Evolutionary conservation across 1,140 invertebrate genomes (phyloP).

Genomic region (Pygmarrhopalites habei): DNA sequence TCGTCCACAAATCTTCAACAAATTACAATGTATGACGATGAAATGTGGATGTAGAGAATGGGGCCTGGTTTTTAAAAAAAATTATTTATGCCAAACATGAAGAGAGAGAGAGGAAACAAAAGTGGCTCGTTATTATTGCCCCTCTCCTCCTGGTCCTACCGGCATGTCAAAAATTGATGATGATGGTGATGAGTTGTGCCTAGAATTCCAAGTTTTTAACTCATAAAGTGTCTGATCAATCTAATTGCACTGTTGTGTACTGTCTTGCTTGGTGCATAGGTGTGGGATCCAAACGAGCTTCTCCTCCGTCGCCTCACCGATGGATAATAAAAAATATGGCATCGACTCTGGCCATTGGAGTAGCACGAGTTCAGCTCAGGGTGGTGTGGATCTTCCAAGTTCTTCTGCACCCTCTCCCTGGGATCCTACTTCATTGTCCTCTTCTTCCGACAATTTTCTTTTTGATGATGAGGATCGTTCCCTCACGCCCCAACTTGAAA

Average conservation of each 20-base stretch:
- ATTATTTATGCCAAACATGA: too few relatives aligned
- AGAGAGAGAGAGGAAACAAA: too few relatives aligned
- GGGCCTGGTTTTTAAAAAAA: too few relatives aligned
- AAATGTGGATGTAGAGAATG: too few relatives aligned
- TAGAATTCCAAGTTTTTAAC: background rate
- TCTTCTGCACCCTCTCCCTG: constrained; percentile 33
- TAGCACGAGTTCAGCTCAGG: constrained; percentile 35
- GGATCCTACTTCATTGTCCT: constrained; percentile 33
- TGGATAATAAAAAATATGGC: constrained; percentile 34
- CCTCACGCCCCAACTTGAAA: constrained; percentile 38
- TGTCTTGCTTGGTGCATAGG: too few relatives aligned
- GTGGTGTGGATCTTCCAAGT: constrained; percentile 17
- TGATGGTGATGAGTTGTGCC: too few relatives aligned
- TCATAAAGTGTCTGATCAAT: constrained; percentile 2
- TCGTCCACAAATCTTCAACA: too few relatives aligned
- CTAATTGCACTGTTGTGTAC: constrained; percentile 9
- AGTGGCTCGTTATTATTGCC: too few relatives aligned
- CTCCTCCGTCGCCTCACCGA: constrained; percentile 32
- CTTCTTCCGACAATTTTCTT: constrained; percentile 35
- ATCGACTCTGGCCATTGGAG: constrained; percentile 40
- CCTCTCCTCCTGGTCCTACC: too few relatives aligned
- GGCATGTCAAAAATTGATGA: too few relatives aligned
- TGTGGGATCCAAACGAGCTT: constrained; percentile 40
- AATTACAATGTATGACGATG: too few relatives aligned
- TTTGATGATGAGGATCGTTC: constrained; percentile 39